Base-by-base conservation (phyloP, 2,797 vertebrate genomes). In the Onychomys leucogaster region DNA sequence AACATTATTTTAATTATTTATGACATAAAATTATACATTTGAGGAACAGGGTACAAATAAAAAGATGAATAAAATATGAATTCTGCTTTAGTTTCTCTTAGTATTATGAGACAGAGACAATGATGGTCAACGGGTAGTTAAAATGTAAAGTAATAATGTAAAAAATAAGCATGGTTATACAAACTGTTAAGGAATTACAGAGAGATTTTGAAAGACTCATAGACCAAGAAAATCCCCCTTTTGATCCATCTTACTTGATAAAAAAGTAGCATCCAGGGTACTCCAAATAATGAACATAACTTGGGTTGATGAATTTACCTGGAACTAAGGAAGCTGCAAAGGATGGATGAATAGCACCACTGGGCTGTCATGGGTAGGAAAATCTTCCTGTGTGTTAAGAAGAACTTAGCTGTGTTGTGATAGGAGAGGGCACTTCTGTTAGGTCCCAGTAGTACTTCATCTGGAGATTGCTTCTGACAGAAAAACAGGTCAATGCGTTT, bases 1-100 rank as follows among this genome's bases (percentile, higher is more conserved):
- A 86, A 80, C 21, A 87, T 41, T 52, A 11, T 49, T 7, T 52
- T 13, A 32, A 71, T 73, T 46, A 12, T 71, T 52, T 76, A 41
- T 77, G 5, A 49, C 34, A 67, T 71, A 76, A 93, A 86, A 17
- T 49, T 32, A 71, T 25, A 61, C 3, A 65, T 86, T 80, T 21
- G 27, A 83, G 25, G 16, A 21, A 80, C 7, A 55, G 12, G 43
- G 16, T 52, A 81, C n/a, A 63, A 29, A 49, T 59, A 1, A 90
- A 94, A 80, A 14, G n/a, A 49, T 92, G 49, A 94, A 65, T 84
- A 77, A 89, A 83, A 76, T 9, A 52, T 43, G 43, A 90, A 4
- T 8, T 2, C 2, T 89, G 6, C 2, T 52, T 89, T 57, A 69
- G 4, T 52, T 71, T 91, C 14, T 63, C 43, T 84, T 80, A 91